These are phyloP conservation scores for Callocephalon fimbriatum DNA, from an alignment of 2,113 vertebrate species.

Conservation along the genomic window DNA sequence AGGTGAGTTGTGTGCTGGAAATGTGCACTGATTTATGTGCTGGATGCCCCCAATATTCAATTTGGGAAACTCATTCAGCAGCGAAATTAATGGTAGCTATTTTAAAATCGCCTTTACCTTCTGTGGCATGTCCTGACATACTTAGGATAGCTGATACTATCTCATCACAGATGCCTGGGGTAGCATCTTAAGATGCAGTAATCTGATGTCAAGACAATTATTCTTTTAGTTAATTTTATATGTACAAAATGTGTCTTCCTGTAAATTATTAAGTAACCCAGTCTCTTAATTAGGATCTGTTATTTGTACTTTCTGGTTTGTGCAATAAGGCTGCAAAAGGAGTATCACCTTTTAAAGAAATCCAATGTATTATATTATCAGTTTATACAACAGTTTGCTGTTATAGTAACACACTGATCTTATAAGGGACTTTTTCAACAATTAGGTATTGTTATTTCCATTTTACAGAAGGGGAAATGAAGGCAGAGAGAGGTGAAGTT, in stretches of 20 bases:
- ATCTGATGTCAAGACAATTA: not conserved
- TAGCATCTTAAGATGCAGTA: not conserved
- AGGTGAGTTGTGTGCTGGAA: not conserved
- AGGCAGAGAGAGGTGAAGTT: not conserved
- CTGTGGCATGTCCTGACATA: constrained; percentile 62
- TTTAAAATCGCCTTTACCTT: constrained; percentile 61
- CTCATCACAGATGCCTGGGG: not conserved
- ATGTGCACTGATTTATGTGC: not conserved
- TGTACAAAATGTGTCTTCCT: not conserved
- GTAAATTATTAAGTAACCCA: not conserved
- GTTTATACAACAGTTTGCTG: not conserved
- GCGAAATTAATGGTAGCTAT: constrained; percentile 51
- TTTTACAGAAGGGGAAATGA: not conserved
- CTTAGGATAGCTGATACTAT: not conserved
- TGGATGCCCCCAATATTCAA: constrained; percentile 50
- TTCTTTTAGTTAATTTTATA: not conserved
- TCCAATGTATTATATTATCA: not conserved
- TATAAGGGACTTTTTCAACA: not conserved
- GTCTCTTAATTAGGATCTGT: not conserved
- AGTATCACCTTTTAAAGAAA: not conserved
- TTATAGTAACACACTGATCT: not conserved
- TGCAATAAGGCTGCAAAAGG: not conserved
- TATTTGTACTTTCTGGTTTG: not conserved
- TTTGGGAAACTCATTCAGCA: constrained; percentile 33
- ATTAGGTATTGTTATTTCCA: not conserved